Conservation (phyloP, 2,797 vertebrate genomes). For the Lophotriccus pileatus region DNA sequence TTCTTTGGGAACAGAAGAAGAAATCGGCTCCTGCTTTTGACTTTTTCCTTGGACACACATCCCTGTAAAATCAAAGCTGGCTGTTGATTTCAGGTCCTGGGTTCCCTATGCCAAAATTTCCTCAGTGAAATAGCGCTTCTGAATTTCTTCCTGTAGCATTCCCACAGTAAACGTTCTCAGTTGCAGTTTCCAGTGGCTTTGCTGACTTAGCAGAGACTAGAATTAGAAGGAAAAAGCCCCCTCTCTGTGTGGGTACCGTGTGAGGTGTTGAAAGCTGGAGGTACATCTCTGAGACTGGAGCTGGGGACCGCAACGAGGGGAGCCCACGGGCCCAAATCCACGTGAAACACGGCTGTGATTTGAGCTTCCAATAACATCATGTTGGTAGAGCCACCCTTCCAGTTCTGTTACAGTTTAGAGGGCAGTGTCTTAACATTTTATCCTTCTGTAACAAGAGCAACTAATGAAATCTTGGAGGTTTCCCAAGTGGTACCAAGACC, state of each 20-base stretch:
- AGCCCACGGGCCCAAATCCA: background rate
- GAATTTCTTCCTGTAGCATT: slow-evolving; percentile 22
- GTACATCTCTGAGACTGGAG: background rate
- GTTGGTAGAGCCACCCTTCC: background rate
- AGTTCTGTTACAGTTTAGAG: background rate
- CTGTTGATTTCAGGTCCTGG: slow-evolving; percentile 5
- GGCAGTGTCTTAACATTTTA: slow-evolving; percentile 23
- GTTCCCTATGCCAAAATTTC: slow-evolving; percentile 10
- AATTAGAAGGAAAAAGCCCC: background rate
- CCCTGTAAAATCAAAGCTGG: slow-evolving; percentile 28
- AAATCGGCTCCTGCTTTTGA: background rate
- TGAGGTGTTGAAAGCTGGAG: background rate
- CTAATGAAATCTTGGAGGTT: slow-evolving; percentile 40
- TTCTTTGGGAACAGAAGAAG: background rate
- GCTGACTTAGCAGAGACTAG: background rate
- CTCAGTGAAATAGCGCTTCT: background rate
- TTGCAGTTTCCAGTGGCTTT: slow-evolving; percentile 19
- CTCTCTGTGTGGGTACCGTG: background rate
- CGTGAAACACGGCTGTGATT: background rate
- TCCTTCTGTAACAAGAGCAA: slow-evolving; percentile 60
- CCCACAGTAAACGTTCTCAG: background rate
- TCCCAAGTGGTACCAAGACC: slow-evolving; percentile 42
- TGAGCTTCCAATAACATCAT: background rate
- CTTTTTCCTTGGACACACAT: background rate
- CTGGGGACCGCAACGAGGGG: background rate